Percentiles rank a stretch among this genome's conserved stretches.
These are phyloP conservation scores for Fistularia commersonii DNA, from an alignment of 2,797 vertebrate genomes.

Conservation along the genomic window DNA sequence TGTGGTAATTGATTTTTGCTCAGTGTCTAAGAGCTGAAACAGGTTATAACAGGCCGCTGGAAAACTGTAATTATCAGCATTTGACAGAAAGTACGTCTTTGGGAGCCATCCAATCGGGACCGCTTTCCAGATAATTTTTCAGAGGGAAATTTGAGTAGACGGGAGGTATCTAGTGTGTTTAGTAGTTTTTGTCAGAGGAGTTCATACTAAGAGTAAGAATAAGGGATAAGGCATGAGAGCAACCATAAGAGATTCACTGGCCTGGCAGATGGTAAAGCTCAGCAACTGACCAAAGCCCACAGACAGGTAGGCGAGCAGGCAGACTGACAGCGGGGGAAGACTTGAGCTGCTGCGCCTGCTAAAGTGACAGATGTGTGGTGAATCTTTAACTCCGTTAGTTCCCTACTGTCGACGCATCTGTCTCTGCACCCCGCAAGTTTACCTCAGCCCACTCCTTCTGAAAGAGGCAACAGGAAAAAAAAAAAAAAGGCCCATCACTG, in stretches of 20 bases:
- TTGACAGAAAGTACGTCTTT: conserved; percentile 36
- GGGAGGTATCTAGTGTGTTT: conserved; percentile 16
- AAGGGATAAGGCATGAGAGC: conserved; percentile 5
- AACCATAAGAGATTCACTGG: conserved; percentile 12
- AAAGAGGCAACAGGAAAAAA: conserved; percentile 51
- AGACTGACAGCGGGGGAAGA: conserved; percentile 53
- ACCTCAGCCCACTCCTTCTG: conserved; percentile 50
- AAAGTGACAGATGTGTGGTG: conserved; percentile 80
- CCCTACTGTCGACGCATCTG: conserved; percentile 77
- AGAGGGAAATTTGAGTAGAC: conserved; percentile 27
- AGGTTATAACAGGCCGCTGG: conserved; percentile 44
- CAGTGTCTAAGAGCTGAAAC: conserved; percentile 28
- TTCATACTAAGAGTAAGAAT: conserved; percentile 1
- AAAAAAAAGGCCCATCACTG: conserved; percentile 65
- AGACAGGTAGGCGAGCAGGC: conserved; percentile 44
- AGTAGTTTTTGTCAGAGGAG: neutral
- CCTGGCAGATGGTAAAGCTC: conserved; percentile 57
- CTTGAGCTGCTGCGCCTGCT: conserved; percentile 53
- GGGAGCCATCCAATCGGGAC: conserved; percentile 35
- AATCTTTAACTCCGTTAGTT: conserved; percentile 75
- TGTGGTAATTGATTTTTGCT: conserved; percentile 39
- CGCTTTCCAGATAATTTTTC: conserved; percentile 26
- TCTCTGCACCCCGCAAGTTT: conserved; percentile 35
- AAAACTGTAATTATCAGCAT: conserved; percentile 45
- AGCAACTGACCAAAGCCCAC: conserved; percentile 52